A percentile compares a stretch with the other conserved stretches of the same genome.
phyloP scores from a whole-genome alignment of 2,888 invertebrate species.

The Penaeus monodon region DNA sequence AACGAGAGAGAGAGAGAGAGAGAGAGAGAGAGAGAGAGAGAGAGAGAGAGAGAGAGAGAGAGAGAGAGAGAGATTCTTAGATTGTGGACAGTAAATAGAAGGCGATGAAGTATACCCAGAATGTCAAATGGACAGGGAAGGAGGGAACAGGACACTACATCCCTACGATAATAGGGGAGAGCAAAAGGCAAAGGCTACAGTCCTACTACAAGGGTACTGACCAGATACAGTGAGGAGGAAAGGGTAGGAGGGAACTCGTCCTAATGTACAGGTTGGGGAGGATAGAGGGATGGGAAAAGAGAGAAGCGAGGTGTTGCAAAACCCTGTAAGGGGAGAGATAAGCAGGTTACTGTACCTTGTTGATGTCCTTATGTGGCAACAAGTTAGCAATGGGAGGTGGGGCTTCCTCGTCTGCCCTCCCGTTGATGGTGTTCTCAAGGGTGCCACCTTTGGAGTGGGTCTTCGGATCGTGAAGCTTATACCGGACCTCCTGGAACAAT shows the following conservation, averaged over 20 bases:
- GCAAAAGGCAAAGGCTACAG: no score
- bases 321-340: not conserved
- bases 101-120: not conserved
- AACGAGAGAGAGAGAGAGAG: not conserved
- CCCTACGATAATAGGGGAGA: no score
- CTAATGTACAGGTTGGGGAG: not conserved
- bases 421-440: slow-evolving; percentile 90
- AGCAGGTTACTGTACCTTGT: slow-evolving; percentile 51
- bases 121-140: no score
- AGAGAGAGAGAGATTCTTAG: no score
- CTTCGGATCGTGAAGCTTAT: slow-evolving; percentile 94
- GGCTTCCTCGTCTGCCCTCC: slow-evolving; percentile 69
- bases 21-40: not conserved
- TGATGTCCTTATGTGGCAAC: slow-evolving; percentile 56
- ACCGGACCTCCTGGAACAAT: slow-evolving; percentile 89
- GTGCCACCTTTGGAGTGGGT: slow-evolving; percentile 93
- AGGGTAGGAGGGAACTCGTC: not conserved
- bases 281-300: not conserved
- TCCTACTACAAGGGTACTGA: not conserved
- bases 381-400: slow-evolving; percentile 56
- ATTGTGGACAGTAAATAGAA: no score
- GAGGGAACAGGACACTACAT: no score
- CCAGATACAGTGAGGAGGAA: not conserved
- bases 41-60: not conserved
- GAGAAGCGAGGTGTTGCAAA: not conserved